Percentiles rank a stretch among this genome's conserved stretches.
Evolutionary conservation across 2,113 vertebrate species (phyloP).

Genomic region (Columbina picui): DNA sequence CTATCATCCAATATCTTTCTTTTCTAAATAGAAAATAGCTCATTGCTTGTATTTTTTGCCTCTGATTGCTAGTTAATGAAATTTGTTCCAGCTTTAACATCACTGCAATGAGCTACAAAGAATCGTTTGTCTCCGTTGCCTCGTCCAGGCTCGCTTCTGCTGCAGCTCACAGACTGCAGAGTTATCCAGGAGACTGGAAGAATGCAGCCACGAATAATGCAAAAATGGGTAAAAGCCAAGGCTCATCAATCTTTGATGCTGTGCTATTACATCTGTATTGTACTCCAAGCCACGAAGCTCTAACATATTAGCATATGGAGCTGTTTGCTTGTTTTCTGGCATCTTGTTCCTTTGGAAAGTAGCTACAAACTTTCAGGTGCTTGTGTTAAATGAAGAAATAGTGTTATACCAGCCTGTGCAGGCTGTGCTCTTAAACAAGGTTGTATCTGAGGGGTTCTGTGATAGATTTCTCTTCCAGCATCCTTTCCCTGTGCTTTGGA

Average conservation of each 20-base stretch:
- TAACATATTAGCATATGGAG: not conserved
- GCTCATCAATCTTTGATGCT: not conserved
- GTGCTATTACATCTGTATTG: not conserved
- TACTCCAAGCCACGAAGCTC: accelerated
- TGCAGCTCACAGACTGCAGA: not conserved
- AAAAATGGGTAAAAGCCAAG: not conserved
- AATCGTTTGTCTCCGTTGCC: not conserved
- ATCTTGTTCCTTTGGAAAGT: not conserved
- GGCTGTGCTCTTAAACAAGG: not conserved
- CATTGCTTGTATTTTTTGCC: not conserved
- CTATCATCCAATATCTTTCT: not conserved
- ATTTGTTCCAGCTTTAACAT: conserved; percentile 24
- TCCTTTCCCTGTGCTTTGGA: not conserved
- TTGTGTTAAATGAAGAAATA: not conserved
- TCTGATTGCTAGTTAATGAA: conserved; percentile 14
- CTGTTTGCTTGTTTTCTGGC: not conserved
- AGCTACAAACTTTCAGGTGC: not conserved
- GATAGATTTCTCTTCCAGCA: not conserved
- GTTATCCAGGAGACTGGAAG: conserved; percentile 5
- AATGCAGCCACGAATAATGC: conserved; percentile 7
- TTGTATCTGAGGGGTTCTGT: not conserved
- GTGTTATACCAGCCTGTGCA: not conserved
- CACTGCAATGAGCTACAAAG: not conserved
- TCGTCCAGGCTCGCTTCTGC: not conserved
- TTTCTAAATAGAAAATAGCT: not conserved